These are phyloP conservation scores for Alectoris magna DNA, from an alignment of 2,797 vertebrate species.

Conservation along the genomic window DNA sequence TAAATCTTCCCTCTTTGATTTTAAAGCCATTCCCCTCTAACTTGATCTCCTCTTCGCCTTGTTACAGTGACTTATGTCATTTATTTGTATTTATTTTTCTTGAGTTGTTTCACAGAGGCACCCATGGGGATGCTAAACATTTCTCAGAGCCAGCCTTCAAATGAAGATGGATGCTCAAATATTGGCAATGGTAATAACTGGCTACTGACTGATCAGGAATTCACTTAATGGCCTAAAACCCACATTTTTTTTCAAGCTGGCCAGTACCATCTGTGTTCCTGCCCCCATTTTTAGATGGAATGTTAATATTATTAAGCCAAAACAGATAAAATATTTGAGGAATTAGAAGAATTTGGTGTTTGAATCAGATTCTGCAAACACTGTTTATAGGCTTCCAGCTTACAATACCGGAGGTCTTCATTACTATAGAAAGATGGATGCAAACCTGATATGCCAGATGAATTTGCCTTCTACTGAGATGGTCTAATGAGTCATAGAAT, in stretches of 20 bases:
- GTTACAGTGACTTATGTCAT: not conserved
- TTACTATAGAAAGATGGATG: not conserved
- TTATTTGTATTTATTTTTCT: not conserved
- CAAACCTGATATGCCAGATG: not conserved
- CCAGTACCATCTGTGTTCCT: not conserved
- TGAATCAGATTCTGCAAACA: not conserved
- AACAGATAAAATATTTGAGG: not conserved
- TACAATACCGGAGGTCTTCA: not conserved
- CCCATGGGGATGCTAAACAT: accelerated
- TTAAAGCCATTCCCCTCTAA: not conserved
- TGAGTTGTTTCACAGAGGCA: not conserved
- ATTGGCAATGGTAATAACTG: accelerated
- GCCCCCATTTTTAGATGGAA: not conserved
- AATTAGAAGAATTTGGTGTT: not conserved
- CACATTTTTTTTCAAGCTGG: not conserved
- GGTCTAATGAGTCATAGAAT: not conserved
- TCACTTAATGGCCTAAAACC: not conserved
- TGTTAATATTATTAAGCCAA: not conserved
- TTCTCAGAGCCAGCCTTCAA: not conserved
- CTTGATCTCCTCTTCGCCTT: accelerated
- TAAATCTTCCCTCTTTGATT: too few relatives aligned
- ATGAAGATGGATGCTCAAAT: not conserved
- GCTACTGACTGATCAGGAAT: not conserved
- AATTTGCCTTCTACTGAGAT: not conserved
- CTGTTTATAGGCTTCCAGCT: not conserved